Base-by-base conservation (phyloP, 2,797 vertebrate species). In the Chromis chromis region DNA sequence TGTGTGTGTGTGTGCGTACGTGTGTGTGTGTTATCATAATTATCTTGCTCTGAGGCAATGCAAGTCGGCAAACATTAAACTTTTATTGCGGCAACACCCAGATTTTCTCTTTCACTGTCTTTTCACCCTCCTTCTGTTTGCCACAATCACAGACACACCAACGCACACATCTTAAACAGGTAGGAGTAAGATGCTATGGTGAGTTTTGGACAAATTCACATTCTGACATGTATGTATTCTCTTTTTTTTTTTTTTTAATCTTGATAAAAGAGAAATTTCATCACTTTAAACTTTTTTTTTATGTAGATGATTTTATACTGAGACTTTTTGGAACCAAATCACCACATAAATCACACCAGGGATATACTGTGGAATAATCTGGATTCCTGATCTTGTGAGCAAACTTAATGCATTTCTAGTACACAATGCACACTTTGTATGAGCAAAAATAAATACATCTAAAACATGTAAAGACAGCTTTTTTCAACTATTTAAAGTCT, bases 31-130 rank as follows among this genome's bases (percentile, higher is more conserved):
- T 65, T 46, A 19, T 65, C 49, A 81, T 82, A 74, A 72, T 73
- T 62, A 78, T 79, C 65, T 70, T 60, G 54, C 58, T 69, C 49
- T 33, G 49, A 81, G 53, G 53, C 78, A 69, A 53, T 59, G 9
- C 13, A 7, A 59, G 16, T 27, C 21, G 33, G n/a, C 6, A 21
- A 79, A 78, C 78, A 85, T 81, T 74, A 81, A 84, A 65, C 57
- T 70, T 83, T 77, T n/a, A 79, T 50, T 31, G 56, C 31, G 31
- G 44, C 49, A 71, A 70, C 72, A 67, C 55, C 40, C 62, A 77
- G 14, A 76, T 74, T 77, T 80, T 73, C 24, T 12, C 44, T 70
- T 56, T 82, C 19, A 16, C n/a, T 53, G n/a, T n/a, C n/a, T 48
- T 48, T 10, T 6, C 46, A 10, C 3, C 13, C 40, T 74, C n/a